These are phyloP conservation scores for Cosmopolites sordidus DNA, from an alignment of 2,888 invertebrate genomes.

Conservation along the genomic window DNA sequence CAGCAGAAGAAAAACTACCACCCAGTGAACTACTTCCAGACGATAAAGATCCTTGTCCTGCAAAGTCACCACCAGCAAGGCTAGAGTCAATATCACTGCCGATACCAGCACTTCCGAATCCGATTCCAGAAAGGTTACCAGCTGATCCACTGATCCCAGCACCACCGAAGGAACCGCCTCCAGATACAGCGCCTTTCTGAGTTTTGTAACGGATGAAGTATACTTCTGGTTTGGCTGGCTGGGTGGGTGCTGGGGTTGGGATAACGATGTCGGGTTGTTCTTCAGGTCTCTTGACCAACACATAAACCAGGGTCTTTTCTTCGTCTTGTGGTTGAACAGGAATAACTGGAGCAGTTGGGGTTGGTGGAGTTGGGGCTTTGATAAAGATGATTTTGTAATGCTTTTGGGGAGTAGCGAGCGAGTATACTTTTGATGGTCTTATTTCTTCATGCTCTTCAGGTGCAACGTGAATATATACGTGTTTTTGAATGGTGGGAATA, in stretches of 20 bases:
- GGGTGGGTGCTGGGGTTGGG: slow-evolving; percentile 73
- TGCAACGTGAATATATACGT: slow-evolving; percentile 86
- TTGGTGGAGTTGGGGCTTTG: slow-evolving; percentile 57
- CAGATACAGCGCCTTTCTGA: slow-evolving; percentile 47
- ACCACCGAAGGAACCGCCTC: slow-evolving; percentile 25
- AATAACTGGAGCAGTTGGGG: slow-evolving; percentile 72
- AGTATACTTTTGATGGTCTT: slow-evolving; percentile 60
- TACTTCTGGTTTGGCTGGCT: slow-evolving; percentile 84
- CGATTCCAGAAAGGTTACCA: slow-evolving; percentile 22
- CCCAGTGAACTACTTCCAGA: slow-evolving; percentile 11
- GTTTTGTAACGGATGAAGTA: slow-evolving; percentile 82
- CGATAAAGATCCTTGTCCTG: slow-evolving; percentile 6
- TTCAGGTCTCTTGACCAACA: slow-evolving; percentile 83
- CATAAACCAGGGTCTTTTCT: slow-evolving; percentile 85
- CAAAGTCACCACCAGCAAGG: slow-evolving; percentile 21
- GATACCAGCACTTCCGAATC: slow-evolving; percentile 36
- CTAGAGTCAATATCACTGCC: slow-evolving; percentile 31
- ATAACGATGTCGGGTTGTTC: slow-evolving; percentile 76
- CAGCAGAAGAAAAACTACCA: slow-evolving; percentile 8
- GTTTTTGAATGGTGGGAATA: slow-evolving; percentile 68
- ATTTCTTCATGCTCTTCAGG: slow-evolving; percentile 76
- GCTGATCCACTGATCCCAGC: slow-evolving; percentile 20
- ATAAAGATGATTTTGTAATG: slow-evolving; percentile 91
- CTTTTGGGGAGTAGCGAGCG: slow-evolving; percentile 70
- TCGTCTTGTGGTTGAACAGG: slow-evolving; percentile 77